phyloP scores from a whole-genome alignment of 2,888 invertebrate species.

The Unio pictorum region DNA sequence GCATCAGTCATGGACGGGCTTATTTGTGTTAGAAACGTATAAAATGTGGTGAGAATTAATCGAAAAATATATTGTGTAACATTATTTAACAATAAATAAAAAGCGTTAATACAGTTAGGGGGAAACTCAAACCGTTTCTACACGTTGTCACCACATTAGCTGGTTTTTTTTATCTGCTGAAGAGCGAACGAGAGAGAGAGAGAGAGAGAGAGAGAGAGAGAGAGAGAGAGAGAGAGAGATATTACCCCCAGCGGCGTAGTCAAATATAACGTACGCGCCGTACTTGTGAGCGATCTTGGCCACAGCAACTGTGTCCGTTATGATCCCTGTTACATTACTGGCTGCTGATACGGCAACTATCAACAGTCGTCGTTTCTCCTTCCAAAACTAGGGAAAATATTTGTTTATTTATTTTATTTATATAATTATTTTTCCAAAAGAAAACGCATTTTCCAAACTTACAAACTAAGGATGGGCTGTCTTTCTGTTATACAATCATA shows the following conservation, averaged over 20 bases:
- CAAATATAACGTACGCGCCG: conserved; percentile 49
- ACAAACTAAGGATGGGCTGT: no score
- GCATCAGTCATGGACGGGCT: no score
- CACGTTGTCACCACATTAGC: no score
- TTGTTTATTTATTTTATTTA: no score
- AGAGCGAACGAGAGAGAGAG: conserved; percentile 6
- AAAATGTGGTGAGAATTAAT: no score
- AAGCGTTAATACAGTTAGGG: no score
- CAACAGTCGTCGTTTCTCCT: conserved; percentile 28
- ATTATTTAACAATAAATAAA: no score
- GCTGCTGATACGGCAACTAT: conserved; percentile 43
- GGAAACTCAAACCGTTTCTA: no score
- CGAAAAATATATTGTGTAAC: no score
- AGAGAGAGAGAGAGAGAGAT: conserved; percentile 3
- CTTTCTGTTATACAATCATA: no score
- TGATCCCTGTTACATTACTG: conserved; percentile 60
- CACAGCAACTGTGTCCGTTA: conserved; percentile 45
- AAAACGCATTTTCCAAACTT: neutral
- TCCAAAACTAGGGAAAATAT: conserved; percentile 33
- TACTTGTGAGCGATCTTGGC: conserved; percentile 46
- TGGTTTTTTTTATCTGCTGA: neutral
- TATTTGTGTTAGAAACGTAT: no score
- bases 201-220: conserved; percentile 4
- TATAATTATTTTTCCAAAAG: neutral
- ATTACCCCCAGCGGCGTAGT: conserved; percentile 53